Evolutionary conservation across 2,888 invertebrate genomes (phyloP).

Genomic region (Oeneis ivallda): DNA sequence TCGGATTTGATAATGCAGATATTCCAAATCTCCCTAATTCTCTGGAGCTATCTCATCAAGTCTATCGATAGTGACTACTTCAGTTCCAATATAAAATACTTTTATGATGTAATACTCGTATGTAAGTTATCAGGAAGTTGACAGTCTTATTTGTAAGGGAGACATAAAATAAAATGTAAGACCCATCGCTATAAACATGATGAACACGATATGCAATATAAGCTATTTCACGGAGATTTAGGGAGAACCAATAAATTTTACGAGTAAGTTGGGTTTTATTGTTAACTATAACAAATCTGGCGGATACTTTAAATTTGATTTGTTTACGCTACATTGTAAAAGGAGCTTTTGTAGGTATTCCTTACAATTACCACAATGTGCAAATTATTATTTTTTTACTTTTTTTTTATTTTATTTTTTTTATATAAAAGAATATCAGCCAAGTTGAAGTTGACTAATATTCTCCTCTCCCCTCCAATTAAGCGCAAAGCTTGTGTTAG

Average conservation of each 20-base stretch:
- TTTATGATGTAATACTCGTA: neutral
- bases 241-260: slow-evolving; percentile 46
- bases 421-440: no score
- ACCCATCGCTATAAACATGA: slow-evolving; percentile 41
- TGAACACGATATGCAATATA: slow-evolving; percentile 45
- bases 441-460: no score
- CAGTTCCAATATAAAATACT: neutral
- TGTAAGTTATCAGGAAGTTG: slow-evolving; percentile 26
- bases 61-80: neutral
- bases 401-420: no score
- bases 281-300: slow-evolving; percentile 44
- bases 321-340: slow-evolving; percentile 26
- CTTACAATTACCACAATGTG: neutral
- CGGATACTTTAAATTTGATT: slow-evolving; percentile 36
- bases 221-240: slow-evolving; percentile 45
- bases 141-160: slow-evolving; percentile 21
- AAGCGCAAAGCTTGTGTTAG: no score
- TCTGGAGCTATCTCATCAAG: no score
- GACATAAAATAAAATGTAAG: slow-evolving; percentile 42
- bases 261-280: slow-evolving; percentile 45
- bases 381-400: no score
- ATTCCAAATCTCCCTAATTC: no score
- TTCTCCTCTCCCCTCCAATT: no score
- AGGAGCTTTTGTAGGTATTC: neutral
- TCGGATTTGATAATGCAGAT: no score